Conservation (phyloP, 2,113 vertebrate species). For the Eulacestoma nigropectus region DNA sequence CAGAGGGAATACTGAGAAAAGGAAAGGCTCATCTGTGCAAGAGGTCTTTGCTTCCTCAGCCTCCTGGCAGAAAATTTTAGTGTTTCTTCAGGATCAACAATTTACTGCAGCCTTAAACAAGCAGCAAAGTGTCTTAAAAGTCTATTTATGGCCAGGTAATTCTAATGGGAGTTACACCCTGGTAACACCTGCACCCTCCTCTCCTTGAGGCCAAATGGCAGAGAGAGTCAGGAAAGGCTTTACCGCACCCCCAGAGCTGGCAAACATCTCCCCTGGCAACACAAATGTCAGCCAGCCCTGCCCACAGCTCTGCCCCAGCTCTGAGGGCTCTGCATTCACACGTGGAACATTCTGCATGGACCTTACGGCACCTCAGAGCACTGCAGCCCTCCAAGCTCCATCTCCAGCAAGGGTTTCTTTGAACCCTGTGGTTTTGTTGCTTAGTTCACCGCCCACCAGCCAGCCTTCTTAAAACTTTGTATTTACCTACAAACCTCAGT, state of each 20-base stretch:
- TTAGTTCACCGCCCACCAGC: neutral
- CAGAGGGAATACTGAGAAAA: neutral
- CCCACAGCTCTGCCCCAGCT: neutral
- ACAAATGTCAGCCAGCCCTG: neutral
- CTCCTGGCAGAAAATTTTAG: neutral
- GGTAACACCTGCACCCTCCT: neutral
- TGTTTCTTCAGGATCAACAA: neutral
- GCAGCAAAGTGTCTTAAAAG: neutral
- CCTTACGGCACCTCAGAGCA: accelerated
- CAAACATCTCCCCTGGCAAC: neutral
- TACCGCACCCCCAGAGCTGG: neutral
- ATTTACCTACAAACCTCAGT: neutral
- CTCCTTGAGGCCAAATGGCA: neutral
- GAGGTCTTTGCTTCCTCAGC: neutral
- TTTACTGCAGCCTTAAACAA: neutral
- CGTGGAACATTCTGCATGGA: accelerated
- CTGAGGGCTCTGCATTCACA: neutral
- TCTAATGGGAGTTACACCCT: neutral
- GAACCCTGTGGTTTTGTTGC: neutral
- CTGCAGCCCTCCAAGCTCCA: neutral
- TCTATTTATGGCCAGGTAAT: neutral
- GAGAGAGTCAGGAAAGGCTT: neutral
- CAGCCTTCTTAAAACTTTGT: neutral
- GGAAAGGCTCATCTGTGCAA: neutral
- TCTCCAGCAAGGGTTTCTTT: neutral